Base-by-base conservation (phyloP, 2,888 invertebrate species). In the Linyphia triangularis region DNA sequence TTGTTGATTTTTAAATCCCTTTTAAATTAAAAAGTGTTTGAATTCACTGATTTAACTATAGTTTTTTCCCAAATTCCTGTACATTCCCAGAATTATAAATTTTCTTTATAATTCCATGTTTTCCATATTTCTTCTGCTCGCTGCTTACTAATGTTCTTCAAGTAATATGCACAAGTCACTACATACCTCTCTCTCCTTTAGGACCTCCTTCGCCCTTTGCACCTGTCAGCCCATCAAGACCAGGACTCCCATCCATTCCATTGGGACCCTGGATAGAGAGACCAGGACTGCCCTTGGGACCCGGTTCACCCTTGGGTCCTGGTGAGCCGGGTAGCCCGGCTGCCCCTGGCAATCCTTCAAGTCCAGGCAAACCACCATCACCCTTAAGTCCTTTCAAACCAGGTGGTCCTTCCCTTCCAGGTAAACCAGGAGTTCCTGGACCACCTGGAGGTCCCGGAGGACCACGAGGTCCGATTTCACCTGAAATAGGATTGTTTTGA, bases 281-380 rank as follows among this genome's bases (percentile, higher is more conserved):
- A 26, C 91, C 91, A 65, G 82, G 73, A 51, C 88, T 89, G 24
- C 91, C 91, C 79, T 86, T 90, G n/a, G 70, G 81, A 28, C 91
- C 90, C 13, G 90, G 89, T 70, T 90, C 90, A 19, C 90, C 97
- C 93, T 97, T 97, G 51, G 95, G 93, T 2, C 97, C 97, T 28
- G 96, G 95, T 89, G 94, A 94, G 28, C 97, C 97, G 7, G 96
- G 96, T 92, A 96, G 96, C 1, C 97, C 97, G 28, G 96, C 96
- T 24, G 96, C 93, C 1, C 97, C 97, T 19, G 96, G 94, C n/a
- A 89, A 28, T 22, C 91, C 91, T 61, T 90, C 89, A 19, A 90
- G 69, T 10, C 92, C 33, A 95, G 93, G 37, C 95, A 92, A 4
- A 94, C 91, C 9, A 95, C 96, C 43, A 94, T 93, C 92, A 77